Evolutionary conservation across 2,113 vertebrate species (phyloP).

Genomic region (Alethe diademata): DNA sequence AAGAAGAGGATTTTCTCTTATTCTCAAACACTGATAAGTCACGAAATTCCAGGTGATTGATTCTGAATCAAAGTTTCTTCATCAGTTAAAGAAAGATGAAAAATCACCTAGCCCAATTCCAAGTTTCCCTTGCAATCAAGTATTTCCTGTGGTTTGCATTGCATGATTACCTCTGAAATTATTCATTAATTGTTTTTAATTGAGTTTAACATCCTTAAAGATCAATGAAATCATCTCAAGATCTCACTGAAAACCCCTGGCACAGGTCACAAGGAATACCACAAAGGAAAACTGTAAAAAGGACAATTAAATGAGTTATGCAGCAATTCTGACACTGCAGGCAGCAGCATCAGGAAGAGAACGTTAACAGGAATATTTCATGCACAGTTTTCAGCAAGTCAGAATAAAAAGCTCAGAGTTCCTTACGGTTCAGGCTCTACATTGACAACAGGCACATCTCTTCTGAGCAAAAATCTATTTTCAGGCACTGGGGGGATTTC

Average conservation of each 20-base stretch:
- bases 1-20: neutral
- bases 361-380: neutral
- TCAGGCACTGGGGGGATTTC: slow-evolving; percentile 97
- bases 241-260: neutral
- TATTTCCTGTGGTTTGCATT: neutral
- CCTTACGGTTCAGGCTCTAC: slow-evolving; percentile 84
- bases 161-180: neutral
- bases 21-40: neutral
- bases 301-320: neutral
- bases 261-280: neutral
- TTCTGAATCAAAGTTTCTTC: neutral
- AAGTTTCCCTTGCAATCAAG: neutral
- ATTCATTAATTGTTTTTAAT: neutral
- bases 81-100: neutral
- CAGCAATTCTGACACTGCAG: neutral
- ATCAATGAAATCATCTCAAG: neutral
- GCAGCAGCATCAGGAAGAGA: neutral
- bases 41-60: neutral
- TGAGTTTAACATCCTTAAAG: neutral
- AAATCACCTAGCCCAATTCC: neutral
- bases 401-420: neutral
- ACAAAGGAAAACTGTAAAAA: neutral
- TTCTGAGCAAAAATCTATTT: slow-evolving; percentile 92
- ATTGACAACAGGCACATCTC: slow-evolving; percentile 82
- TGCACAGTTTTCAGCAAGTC: neutral